Conservation (phyloP, 2,888 invertebrate genomes). For the Lochmaea capreae region DNA sequence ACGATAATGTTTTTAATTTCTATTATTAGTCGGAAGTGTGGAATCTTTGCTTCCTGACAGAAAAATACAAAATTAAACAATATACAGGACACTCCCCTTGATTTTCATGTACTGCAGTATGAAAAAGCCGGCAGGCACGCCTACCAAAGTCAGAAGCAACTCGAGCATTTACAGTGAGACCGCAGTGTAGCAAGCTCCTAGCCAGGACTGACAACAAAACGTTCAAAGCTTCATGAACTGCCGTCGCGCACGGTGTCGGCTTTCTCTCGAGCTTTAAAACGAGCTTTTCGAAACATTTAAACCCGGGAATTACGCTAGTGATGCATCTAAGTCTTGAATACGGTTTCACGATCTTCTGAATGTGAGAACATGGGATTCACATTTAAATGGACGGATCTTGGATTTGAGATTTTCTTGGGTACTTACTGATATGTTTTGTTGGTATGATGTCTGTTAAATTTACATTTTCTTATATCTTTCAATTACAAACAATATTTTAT, state of each 20-base stretch:
- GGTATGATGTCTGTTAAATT: conserved; percentile 21
- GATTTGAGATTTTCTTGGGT: conserved; percentile 11
- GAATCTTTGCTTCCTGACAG: conserved; percentile 15
- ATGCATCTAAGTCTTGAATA: conserved; percentile 29
- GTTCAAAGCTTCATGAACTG: conserved; percentile 21
- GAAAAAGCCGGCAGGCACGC: conserved; percentile 48
- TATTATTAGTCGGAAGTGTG: neutral
- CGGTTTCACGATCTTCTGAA: conserved; percentile 5
- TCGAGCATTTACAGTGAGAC: conserved; percentile 28
- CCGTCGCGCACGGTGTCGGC: conserved; percentile 54
- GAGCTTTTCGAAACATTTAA: conserved; percentile 51
- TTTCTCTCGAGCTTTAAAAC: conserved; percentile 47
- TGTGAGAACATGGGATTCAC: conserved; percentile 31
- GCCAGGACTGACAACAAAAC: conserved; percentile 30
- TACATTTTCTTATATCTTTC: neutral
- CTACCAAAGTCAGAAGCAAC: conserved; percentile 44
- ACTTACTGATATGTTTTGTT: conserved; percentile 41
- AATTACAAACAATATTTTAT: neutral
- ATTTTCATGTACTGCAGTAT: conserved; percentile 50
- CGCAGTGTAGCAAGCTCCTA: conserved; percentile 35
- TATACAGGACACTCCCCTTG: conserved; percentile 33
- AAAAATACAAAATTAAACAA: conserved; percentile 22
- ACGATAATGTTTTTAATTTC: neutral
- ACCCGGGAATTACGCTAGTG: conserved; percentile 56
- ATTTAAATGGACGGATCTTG: conserved; percentile 4